Evolutionary conservation across 2,888 invertebrate species (phyloP), one percentile per base, ranked within the genome.

Genomic region (Oscheius sp.): DNA sequence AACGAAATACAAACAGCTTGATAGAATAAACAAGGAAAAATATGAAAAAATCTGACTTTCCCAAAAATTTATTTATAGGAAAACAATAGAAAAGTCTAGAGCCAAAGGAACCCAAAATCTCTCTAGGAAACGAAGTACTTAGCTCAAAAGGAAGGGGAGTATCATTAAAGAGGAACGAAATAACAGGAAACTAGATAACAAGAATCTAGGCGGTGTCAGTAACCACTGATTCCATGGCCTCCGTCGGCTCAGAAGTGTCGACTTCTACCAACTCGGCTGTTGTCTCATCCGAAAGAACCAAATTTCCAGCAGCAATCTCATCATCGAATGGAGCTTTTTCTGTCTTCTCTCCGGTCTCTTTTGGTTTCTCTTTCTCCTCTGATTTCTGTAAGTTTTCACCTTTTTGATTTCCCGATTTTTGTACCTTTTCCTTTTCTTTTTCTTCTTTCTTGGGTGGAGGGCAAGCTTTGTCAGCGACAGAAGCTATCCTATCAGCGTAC

Each of bases 391-490:
- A 50, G 29, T 15, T 17, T 42, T 20, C 20, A 20, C 20, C 42
- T 3, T 10, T 42, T 10, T 42, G 42, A 8, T 6, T 6, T 10
- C 4, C 12, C 20, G 42, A 17, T 20, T 3, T n/a, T 48, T 15
- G 12, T 6, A 61, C 42, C 61, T 37, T 53, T 23, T 70, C 64
- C 50, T 77, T 74, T 27, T 75, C 71, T 8, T 70, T 58, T 48
- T 73, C 64, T 17, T 74, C 67, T 33, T 65, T 65, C 31, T 69
- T 69, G 1, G 74, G 72, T 12, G 76, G 53, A 23, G 84, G 83
- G 50, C 83, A 64, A 0, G 73, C 76, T 39, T 82, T 83, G 52
- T 85, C 85, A 1, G 83, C 82, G 20, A 79, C 58, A 3, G 66
- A 57, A 25, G 71, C 72, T 3, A 84, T 75, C 8, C 78, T 69